Evolutionary conservation across 2,888 invertebrate genomes (phyloP).

Genomic region (Drosophila barbarae): DNA sequence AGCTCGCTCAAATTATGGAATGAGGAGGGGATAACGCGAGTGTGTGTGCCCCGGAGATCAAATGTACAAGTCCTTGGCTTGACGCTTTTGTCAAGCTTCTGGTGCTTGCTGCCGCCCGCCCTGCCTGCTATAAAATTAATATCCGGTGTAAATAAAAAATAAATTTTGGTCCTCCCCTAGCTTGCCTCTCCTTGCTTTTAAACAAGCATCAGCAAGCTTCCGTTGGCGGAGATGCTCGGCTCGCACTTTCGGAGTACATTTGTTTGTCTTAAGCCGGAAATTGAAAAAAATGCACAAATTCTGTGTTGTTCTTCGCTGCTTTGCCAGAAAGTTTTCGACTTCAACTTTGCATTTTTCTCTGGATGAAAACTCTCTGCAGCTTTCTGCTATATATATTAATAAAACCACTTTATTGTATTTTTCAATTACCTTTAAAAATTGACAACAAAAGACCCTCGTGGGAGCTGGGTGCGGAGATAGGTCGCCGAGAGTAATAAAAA

Average conservation of each 20-base stretch:
- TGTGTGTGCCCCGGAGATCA: conserved; percentile 50
- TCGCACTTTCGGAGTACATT: conserved; percentile 54
- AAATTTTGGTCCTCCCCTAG: conserved; percentile 35
- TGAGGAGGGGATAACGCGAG: conserved; percentile 32
- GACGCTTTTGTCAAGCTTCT: conserved; percentile 56
- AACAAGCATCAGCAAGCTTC: conserved; percentile 66
- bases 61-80: conserved; percentile 46
- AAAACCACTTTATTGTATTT: conserved; percentile 73
- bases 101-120: conserved; percentile 36
- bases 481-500: conserved; percentile 56
- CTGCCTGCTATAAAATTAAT: conserved; percentile 74
- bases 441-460: conserved; percentile 66
- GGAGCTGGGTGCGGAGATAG: not conserved
- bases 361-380: conserved; percentile 10
- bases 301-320: conserved; percentile 46
- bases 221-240: conserved; percentile 46
- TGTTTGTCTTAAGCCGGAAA: conserved; percentile 75
- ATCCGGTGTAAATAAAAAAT: conserved; percentile 74
- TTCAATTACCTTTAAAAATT: conserved; percentile 75
- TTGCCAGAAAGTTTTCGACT: conserved; percentile 52
- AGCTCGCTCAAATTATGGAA: conserved; percentile 63
- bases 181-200: conserved; percentile 40
- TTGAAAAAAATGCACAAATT: conserved; percentile 63
- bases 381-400: conserved; percentile 53
- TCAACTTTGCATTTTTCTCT: conserved; percentile 37